phyloP scores from a whole-genome alignment of 1,140 invertebrate species.

The Sitophilus oryzae region DNA sequence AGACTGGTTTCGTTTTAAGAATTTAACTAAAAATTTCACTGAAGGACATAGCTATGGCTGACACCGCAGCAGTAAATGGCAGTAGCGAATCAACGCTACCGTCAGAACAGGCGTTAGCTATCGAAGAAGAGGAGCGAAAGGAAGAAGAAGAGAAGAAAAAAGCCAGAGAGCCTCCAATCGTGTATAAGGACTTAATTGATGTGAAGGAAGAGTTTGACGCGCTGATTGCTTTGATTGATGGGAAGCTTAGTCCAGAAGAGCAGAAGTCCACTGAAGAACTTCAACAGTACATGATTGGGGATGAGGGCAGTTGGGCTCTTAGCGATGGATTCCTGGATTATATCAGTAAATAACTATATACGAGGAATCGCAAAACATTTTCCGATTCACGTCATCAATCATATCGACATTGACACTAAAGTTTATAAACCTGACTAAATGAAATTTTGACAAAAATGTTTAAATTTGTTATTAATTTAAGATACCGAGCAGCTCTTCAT shows the following conservation, averaged over 20 bases:
- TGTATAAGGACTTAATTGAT: conserved; percentile 69
- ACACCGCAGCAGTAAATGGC: conserved; percentile 39
- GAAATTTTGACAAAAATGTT: no score
- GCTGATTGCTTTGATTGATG: conserved; percentile 55
- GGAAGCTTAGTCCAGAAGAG: conserved; percentile 63
- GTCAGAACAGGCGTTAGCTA: conserved; percentile 51
- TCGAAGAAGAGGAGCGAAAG: conserved; percentile 60
- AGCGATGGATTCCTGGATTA: conserved; percentile 82
- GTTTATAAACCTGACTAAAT: no score
- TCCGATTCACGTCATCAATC: no score
- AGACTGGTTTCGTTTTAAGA: no score
- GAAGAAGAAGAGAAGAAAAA: conserved; percentile 66
- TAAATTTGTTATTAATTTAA: no score
- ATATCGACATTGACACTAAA: no score
- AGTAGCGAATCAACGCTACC: conserved; percentile 37
- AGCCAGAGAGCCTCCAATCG: conserved; percentile 74
- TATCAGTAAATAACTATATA: conserved; percentile 52
- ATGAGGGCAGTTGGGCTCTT: conserved; percentile 86
- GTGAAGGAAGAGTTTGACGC: conserved; percentile 62
- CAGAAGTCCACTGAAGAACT: conserved; percentile 69
- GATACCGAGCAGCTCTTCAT: no score
- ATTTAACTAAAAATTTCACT: conserved; percentile 10
- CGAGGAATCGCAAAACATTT: no score
- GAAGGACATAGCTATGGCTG: conserved; percentile 44
- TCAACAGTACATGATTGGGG: conserved; percentile 77